Evolutionary conservation across 2,797 vertebrate species (phyloP).

Genomic region (Phylloscopus collybita): DNA sequence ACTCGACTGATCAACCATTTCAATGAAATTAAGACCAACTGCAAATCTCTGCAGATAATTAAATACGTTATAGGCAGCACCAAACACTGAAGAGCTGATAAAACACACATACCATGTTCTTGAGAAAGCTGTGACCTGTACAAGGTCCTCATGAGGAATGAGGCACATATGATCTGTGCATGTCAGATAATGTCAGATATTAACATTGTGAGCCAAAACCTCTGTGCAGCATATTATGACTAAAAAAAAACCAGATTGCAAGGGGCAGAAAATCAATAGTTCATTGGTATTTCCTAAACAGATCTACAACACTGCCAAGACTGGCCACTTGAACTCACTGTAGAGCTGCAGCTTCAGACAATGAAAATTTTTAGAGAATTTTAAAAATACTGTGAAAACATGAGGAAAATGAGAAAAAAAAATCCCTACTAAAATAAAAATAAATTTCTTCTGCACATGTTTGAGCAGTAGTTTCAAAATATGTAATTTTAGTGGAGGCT

Average conservation of each 20-base stretch:
- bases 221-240: background rate
- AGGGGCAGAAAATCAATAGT: background rate
- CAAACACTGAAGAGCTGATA: background rate
- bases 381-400: background rate
- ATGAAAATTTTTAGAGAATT: background rate
- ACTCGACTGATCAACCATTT: slow-evolving; percentile 20
- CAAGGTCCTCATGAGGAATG: background rate
- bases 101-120: background rate
- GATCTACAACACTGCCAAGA: background rate
- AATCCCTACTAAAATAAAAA: background rate
- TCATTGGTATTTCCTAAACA: background rate
- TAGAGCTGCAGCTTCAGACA: background rate
- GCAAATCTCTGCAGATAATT: slow-evolving; percentile 1
- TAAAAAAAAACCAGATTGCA: background rate
- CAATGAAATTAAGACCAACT: slow-evolving; percentile 14
- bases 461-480: background rate
- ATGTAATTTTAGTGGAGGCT: background rate
- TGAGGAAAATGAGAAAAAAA: background rate
- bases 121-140: background rate
- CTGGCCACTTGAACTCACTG: background rate
- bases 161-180: background rate
- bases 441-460: background rate
- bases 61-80: background rate
- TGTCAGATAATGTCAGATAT: background rate
- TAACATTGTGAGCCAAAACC: background rate